phyloP scores from a whole-genome alignment of 2,888 invertebrate species.

The Gari tellinella region DNA sequence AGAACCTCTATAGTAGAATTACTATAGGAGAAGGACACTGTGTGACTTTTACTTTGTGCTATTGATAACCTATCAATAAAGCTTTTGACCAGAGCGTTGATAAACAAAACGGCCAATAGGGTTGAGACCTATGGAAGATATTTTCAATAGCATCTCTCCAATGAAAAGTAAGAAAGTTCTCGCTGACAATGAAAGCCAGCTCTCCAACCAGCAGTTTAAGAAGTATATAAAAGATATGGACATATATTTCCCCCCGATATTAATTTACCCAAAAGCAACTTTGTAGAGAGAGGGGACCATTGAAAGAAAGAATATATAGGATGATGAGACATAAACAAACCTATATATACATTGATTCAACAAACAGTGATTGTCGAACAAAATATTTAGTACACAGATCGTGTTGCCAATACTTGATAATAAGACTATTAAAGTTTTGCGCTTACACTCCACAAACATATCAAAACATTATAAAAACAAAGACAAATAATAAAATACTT shows the following conservation, averaged over 20 bases:
- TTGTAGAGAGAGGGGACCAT: conserved; percentile 38
- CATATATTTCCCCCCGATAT: conserved; percentile 45
- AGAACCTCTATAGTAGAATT: no score
- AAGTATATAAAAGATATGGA: conserved; percentile 32
- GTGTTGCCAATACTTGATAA: no score
- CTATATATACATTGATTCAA: conserved; percentile 47
- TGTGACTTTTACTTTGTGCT: conserved; percentile 26
- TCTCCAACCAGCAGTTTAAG: conserved; percentile 41
- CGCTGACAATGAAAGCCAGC: conserved; percentile 40
- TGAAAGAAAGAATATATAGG: conserved; percentile 43
- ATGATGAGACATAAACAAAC: conserved; percentile 45
- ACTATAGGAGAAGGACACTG: no score
- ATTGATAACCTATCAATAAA: conserved; percentile 37
- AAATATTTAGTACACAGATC: no score
- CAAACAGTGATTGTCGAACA: no score
- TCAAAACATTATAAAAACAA: no score
- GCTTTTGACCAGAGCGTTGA: conserved; percentile 30
- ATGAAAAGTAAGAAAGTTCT: conserved; percentile 27
- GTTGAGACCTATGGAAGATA: conserved; percentile 41
- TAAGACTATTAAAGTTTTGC: no score
- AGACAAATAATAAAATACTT: no score
- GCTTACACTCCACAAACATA: no score
- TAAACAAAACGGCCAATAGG: conserved; percentile 39
- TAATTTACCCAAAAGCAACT: conserved; percentile 46
- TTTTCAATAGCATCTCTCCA: conserved; percentile 16